phyloP scores from a whole-genome alignment of 2,113 vertebrate species.

The Macaca nemestrina region DNA sequence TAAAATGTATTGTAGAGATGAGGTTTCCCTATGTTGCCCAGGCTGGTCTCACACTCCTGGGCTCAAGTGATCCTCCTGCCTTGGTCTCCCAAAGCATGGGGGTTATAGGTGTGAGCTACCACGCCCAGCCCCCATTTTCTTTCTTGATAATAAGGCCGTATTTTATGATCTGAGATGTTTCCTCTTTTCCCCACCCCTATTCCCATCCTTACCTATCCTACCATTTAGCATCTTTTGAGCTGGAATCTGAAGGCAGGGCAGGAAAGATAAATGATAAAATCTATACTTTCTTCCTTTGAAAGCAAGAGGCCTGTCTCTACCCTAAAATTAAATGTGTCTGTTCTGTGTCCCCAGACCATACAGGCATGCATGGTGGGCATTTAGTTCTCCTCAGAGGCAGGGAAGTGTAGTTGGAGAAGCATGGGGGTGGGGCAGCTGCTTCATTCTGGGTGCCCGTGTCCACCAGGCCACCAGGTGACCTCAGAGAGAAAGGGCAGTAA shows the following conservation, averaged over 20 bases:
- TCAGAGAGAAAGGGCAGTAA: background rate
- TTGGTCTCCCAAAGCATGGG: too few relatives aligned
- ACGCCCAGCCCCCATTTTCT: background rate
- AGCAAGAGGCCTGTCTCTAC: background rate
- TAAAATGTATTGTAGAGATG: too few relatives aligned
- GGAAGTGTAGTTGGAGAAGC: background rate
- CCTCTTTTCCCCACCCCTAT: background rate
- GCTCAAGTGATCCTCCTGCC: too few relatives aligned
- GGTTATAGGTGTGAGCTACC: too few relatives aligned
- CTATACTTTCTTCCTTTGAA: background rate
- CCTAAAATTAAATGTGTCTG: background rate
- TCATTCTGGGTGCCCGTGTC: background rate
- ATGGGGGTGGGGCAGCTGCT: background rate
- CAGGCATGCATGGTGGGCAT: accelerated
- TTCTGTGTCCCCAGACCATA: background rate
- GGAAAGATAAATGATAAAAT: background rate
- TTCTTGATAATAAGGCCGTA: background rate
- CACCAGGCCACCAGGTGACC: background rate
- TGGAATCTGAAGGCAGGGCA: background rate
- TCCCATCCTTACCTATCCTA: background rate
- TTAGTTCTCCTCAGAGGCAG: background rate
- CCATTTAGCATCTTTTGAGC: background rate
- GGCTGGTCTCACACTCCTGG: too few relatives aligned
- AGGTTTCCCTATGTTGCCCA: too few relatives aligned
- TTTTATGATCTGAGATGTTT: background rate